A percentile compares a stretch with the other conserved stretches of the same genome.
phyloP scores from a whole-genome alignment of 2,797 vertebrate species.

The Chloroceryle amazona region DNA sequence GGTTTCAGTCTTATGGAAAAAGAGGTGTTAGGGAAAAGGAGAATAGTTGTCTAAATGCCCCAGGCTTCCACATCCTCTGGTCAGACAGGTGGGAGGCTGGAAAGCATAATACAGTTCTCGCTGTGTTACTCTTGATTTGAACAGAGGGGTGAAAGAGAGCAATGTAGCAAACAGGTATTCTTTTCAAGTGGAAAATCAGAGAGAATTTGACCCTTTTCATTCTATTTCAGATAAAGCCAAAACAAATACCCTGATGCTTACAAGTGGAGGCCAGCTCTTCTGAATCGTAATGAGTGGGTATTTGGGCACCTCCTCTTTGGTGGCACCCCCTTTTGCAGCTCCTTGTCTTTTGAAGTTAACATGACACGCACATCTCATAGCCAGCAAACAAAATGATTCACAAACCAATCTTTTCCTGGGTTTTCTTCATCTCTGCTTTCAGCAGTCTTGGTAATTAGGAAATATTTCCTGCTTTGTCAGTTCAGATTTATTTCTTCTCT shows the following conservation, averaged over 20 bases:
- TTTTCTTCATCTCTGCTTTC: constrained; percentile 30
- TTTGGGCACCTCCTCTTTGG: background rate
- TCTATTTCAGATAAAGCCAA: background rate
- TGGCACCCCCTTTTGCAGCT: background rate
- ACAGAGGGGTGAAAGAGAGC: background rate
- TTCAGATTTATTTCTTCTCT: constrained; percentile 64
- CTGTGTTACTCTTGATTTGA: background rate
- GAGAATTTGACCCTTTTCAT: background rate
- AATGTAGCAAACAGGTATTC: background rate
- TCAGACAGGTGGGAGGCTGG: background rate
- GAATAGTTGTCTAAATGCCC: background rate
- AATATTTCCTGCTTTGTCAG: constrained; percentile 66
- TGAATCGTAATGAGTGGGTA: background rate
- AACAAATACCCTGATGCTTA: background rate
- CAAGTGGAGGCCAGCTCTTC: background rate
- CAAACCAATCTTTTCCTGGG: background rate
- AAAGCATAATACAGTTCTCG: background rate
- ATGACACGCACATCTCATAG: background rate
- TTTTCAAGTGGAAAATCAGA: background rate
- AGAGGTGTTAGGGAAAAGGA: background rate
- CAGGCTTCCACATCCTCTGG: background rate
- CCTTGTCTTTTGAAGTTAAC: background rate
- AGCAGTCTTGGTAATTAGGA: constrained; percentile 48
- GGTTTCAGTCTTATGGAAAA: background rate
- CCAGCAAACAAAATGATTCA: background rate